Evolutionary conservation across 2,888 invertebrate species (phyloP).

Genomic region (Caenorhabditis doughertyi): DNA sequence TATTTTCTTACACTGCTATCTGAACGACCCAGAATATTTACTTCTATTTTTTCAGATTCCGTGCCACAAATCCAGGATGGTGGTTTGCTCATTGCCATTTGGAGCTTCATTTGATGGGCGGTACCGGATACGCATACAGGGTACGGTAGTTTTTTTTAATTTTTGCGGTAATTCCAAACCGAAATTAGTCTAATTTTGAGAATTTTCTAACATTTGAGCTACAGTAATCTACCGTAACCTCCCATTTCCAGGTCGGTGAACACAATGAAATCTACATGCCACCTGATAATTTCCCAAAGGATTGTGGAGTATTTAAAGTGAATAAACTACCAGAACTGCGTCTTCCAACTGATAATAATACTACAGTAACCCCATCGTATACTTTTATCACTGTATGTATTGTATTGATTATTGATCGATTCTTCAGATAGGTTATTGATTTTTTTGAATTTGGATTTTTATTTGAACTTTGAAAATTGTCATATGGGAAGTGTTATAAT

Average conservation of each 20-base stretch:
- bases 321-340: conserved; percentile 51
- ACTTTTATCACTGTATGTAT: background rate
- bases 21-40: too few species aligned
- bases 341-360: conserved; percentile 18
- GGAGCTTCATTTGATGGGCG: conserved; percentile 82
- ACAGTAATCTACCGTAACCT: conserved; percentile 1
- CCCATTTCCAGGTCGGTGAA: conserved; percentile 71
- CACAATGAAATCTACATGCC: conserved; percentile 78
- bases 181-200: too few species aligned
- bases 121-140: conserved; percentile 80
- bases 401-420: background rate
- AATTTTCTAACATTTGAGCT: background rate
- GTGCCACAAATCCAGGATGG: conserved; percentile 82
- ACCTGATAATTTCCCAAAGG: conserved; percentile 73
- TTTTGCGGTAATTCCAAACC: too few species aligned
- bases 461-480: background rate
- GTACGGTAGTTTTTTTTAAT: conserved; percentile 40
- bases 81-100: conserved; percentile 81
- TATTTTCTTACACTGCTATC: too few species aligned
- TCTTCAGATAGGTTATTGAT: background rate
- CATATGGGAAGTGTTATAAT: too few species aligned
- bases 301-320: conserved; percentile 72
- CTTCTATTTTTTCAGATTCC: conserved; percentile 79
- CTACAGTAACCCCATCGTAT: background rate
- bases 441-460: conserved; percentile 1